Percentiles rank a stretch among this genome's conserved stretches.
Conservation (phyloP, 2,113 vertebrate genomes). For the Mustela nigripes region DNA sequence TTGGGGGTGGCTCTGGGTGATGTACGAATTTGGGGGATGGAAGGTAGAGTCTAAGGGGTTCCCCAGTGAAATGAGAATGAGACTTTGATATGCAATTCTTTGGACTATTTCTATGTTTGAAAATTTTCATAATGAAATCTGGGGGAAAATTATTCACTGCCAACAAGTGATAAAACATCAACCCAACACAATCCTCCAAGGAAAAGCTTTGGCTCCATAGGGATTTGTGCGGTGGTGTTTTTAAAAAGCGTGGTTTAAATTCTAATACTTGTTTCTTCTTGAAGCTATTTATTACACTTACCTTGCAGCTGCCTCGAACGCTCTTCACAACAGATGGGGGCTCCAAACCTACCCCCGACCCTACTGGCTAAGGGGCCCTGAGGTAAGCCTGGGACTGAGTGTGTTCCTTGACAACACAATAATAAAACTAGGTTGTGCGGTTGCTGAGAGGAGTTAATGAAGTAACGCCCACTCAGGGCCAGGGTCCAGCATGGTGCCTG, state of each 20-base stretch:
- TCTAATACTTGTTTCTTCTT: constrained; percentile 4
- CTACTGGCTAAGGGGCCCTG: neutral
- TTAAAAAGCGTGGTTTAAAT: neutral
- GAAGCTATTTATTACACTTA: neutral
- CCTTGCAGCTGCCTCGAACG: neutral
- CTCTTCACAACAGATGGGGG: neutral
- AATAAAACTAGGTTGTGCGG: neutral
- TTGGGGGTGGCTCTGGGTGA: neutral
- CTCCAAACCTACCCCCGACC: neutral
- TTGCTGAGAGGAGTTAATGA: neutral
- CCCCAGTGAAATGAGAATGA: neutral
- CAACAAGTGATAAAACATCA: neutral
- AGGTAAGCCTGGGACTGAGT: neutral
- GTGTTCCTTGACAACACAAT: neutral
- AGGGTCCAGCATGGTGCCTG: neutral
- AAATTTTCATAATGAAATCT: neutral
- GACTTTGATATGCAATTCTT: neutral
- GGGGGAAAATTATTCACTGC: neutral
- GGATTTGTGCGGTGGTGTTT: neutral
- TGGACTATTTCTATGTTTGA: neutral
- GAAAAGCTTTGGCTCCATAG: neutral
- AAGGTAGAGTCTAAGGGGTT: neutral
- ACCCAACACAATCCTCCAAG: neutral
- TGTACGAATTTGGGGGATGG: neutral
- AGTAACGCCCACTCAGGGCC: neutral